These are phyloP conservation scores for Meteorus sp. DNA, from an alignment of 1,140 invertebrate species.

Conservation along the genomic window DNA sequence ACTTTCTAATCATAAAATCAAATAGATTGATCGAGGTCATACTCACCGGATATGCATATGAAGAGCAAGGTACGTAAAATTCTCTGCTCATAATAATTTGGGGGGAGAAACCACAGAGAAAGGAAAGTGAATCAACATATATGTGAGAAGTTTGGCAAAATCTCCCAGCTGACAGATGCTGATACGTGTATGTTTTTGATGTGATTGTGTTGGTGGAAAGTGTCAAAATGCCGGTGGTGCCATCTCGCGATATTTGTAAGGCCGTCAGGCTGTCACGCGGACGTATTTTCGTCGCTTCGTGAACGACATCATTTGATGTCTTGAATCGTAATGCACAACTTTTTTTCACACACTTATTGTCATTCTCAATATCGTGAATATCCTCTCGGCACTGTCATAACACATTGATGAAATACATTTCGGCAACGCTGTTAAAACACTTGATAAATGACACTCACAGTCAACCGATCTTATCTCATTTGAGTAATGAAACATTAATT, in stretches of 20 bases:
- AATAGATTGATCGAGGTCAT: slow-evolving; percentile 16
- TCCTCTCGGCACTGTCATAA: no score
- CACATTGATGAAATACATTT: neutral
- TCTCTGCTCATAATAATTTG: slow-evolving; percentile 53
- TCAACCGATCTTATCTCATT: no score
- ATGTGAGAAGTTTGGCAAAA: no score
- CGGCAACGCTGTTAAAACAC: neutral
- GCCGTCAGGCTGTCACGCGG: slow-evolving; percentile 50
- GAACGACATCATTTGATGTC: slow-evolving; percentile 26
- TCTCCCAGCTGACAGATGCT: no score
- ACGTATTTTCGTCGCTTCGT: slow-evolving; percentile 35
- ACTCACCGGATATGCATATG: slow-evolving; percentile 54
- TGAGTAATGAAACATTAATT: no score
- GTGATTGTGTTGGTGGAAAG: no score
- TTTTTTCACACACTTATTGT: neutral
- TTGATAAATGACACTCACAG: neutral
- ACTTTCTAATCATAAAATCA: slow-evolving; percentile 26
- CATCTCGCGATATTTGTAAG: slow-evolving; percentile 40
- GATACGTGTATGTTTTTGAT: no score
- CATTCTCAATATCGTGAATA: no score
- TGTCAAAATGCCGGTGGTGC: slow-evolving; percentile 53
- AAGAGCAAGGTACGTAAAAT: slow-evolving; percentile 52
- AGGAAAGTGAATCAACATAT: slow-evolving; percentile 11
- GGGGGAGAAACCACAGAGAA: neutral
- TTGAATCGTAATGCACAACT: no score